These are phyloP conservation scores for Mesitornis unicolor DNA, from an alignment of 2,113 vertebrate species.

Conservation along the genomic window DNA sequence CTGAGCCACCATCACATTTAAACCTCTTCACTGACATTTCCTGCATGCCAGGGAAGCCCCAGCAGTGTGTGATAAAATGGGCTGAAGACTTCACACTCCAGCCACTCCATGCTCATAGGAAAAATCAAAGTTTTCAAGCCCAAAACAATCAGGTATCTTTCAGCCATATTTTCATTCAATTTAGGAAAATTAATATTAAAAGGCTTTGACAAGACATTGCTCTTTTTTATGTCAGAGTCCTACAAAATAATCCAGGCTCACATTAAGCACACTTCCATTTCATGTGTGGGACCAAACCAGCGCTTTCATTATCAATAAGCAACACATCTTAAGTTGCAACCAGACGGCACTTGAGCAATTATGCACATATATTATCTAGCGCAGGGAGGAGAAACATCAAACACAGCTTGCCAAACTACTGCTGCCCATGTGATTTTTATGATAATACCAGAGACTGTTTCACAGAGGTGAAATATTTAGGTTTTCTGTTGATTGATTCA, in stretches of 20 bases:
- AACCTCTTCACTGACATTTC: not conserved
- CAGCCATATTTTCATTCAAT: not conserved
- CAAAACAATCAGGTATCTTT: not conserved
- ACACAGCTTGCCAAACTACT: conserved; percentile 18
- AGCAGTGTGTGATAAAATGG: not conserved
- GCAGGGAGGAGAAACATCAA: conserved; percentile 32
- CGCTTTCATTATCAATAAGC: conserved; percentile 26
- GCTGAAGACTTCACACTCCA: not conserved
- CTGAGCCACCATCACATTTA: not conserved
- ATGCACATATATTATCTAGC: conserved; percentile 53
- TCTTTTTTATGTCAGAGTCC: not conserved
- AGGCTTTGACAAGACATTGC: conserved; percentile 21
- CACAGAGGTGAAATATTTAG: conserved; percentile 24
- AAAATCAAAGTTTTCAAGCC: not conserved
- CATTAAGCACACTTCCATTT: not conserved
- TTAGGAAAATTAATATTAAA: not conserved
- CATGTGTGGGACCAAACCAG: conserved; percentile 3
- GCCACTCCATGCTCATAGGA: not conserved
- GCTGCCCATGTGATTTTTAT: conserved; percentile 8
- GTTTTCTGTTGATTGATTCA: conserved; percentile 9
- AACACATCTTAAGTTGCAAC: conserved; percentile 47
- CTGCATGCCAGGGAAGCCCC: not conserved
- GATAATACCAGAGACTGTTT: not conserved
- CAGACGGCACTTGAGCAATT: conserved; percentile 46
- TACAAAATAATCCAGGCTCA: not conserved